Conservation (phyloP, 2,113 vertebrate genomes). For the Protobothrops mucrosquamatus region DNA sequence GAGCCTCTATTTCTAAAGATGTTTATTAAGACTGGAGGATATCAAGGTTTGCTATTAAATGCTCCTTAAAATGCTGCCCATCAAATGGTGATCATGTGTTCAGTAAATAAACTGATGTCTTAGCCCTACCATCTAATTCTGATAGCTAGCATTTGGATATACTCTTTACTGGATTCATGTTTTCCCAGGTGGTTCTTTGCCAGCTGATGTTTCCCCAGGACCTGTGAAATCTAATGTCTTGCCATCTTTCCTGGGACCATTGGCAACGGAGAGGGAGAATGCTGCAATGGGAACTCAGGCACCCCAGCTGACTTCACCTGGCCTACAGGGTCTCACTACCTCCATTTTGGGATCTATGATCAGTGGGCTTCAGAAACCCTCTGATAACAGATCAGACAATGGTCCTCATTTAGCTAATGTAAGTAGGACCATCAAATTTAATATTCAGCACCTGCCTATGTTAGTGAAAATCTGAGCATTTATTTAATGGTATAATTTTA, state of each 20-base stretch:
- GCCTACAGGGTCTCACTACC: conserved; percentile 71
- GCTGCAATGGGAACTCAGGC: conserved; percentile 66
- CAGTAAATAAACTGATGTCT: not conserved
- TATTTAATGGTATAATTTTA: not conserved
- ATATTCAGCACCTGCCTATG: not conserved
- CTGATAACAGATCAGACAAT: conserved; percentile 50
- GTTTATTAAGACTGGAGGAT: not conserved
- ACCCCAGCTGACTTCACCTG: conserved; percentile 60
- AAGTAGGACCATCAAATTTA: conserved; percentile 36
- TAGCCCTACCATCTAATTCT: not conserved
- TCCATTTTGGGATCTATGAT: conserved; percentile 74
- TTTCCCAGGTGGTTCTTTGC: conserved; percentile 65
- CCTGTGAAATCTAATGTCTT: conserved; percentile 68
- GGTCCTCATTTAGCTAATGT: conserved; percentile 75
- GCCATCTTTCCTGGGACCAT: conserved; percentile 59
- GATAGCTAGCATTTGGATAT: not conserved
- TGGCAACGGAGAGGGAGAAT: conserved; percentile 75
- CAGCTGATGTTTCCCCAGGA: conserved; percentile 67
- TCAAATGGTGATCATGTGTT: not conserved
- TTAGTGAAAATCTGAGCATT: not conserved
- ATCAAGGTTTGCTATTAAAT: not conserved
- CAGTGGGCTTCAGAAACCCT: conserved; percentile 67
- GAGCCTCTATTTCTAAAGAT: not conserved
- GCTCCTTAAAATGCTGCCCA: not conserved
- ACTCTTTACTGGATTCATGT: not conserved